Conservation (phyloP, 2,113 vertebrate species). For the Elanoides forficatus region DNA sequence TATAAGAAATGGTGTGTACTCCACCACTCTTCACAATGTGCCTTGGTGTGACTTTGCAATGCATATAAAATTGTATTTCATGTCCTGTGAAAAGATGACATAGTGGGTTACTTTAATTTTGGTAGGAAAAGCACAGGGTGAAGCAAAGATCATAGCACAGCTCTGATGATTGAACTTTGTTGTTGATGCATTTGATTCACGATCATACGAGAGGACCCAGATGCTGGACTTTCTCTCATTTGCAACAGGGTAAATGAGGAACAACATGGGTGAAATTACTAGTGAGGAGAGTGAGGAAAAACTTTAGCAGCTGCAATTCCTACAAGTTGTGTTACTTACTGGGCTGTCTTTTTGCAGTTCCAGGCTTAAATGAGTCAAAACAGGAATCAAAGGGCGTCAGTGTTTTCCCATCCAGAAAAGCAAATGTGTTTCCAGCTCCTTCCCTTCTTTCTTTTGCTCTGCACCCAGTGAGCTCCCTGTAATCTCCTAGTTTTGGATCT, state of each 20-base stretch:
- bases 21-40: neutral
- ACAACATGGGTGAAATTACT: neutral
- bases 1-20: neutral
- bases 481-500: neutral
- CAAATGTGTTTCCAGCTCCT: neutral
- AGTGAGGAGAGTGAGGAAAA: neutral
- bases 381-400: neutral
- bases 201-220: rapidly evolving
- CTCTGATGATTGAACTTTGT: neutral
- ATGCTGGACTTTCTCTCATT: neutral
- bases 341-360: neutral
- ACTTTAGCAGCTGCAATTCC: neutral
- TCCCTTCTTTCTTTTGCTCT: neutral
- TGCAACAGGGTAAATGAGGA: neutral
- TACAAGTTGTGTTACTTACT: neutral
- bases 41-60: slow-evolving; percentile 12
- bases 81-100: neutral
- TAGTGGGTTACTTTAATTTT: neutral
- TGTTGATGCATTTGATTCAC: neutral
- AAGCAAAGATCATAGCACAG: neutral
- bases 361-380: slow-evolving; percentile 20
- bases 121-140: neutral
- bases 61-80: neutral
- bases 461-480: neutral
- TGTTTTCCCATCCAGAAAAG: neutral